A percentile compares a stretch with the other conserved stretches of the same genome.
Evolutionary conservation across 1,140 invertebrate genomes (phyloP).

Genomic region (Trinorchestia longiramus): DNA sequence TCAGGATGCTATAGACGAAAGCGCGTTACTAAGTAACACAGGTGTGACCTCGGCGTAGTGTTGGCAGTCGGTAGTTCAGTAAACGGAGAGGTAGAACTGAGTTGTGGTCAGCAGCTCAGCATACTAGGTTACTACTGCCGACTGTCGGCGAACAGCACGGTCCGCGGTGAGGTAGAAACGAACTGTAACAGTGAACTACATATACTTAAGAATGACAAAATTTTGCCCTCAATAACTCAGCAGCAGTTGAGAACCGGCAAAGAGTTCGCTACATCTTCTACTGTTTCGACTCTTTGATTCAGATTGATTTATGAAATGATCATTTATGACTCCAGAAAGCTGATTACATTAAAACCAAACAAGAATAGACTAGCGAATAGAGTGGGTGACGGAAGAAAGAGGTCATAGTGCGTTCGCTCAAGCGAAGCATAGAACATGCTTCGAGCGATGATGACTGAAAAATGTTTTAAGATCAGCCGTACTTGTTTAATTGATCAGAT

Average conservation of each 20-base stretch:
- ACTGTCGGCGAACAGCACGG: neutral
- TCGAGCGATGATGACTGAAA: neutral
- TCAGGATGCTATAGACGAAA: neutral
- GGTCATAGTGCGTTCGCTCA: neutral
- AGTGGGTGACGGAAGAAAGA: neutral
- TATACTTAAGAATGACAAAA: neutral
- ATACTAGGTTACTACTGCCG: neutral
- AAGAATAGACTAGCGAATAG: neutral
- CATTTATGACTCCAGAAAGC: neutral
- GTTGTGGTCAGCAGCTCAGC: neutral
- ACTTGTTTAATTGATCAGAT: neutral
- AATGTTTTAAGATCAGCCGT: neutral
- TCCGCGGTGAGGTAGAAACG: neutral
- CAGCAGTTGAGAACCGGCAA: neutral
- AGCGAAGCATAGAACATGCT: neutral
- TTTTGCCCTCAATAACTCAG: neutral
- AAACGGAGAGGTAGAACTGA: neutral
- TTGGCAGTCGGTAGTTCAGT: too few species aligned
- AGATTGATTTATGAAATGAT: neutral
- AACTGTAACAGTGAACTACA: neutral
- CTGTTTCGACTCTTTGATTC: neutral
- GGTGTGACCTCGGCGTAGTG: too few species aligned
- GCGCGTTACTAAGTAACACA: neutral
- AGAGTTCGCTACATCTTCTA: neutral
- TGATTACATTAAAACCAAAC: neutral